These are phyloP conservation scores for Chrysaora quinquecirrha DNA, from an alignment of 30 jellyfish, hydroid and myxozoan genomes.

Conservation along the genomic window DNA sequence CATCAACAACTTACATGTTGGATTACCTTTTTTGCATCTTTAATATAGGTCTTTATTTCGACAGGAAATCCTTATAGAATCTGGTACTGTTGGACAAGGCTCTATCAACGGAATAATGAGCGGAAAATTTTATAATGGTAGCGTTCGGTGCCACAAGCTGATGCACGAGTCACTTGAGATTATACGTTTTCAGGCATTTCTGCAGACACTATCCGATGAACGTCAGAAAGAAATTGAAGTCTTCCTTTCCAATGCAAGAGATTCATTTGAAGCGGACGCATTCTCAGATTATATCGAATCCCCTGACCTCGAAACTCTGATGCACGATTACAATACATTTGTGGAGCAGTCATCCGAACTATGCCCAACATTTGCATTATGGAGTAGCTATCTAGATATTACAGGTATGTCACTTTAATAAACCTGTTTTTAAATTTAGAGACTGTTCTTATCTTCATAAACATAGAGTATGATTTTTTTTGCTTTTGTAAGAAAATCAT, in stretches of 20 bases:
- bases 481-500: too few species aligned
- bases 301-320: slow-evolving; percentile 6
- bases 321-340: not conserved
- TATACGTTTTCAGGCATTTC: slow-evolving; percentile 11
- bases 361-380: slow-evolving; percentile 1
- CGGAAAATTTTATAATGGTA: slow-evolving; percentile 35
- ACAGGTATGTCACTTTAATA: not conserved
- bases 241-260: slow-evolving; percentile 3
- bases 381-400: slow-evolving; percentile 1
- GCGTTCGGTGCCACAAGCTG: slow-evolving; percentile 39
- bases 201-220: slow-evolving; percentile 10
- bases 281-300: not conserved
- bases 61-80: slow-evolving; percentile 17
- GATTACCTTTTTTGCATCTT: not conserved
- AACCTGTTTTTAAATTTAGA: not conserved
- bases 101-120: slow-evolving; percentile 20
- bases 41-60: not conserved
- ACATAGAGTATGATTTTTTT: not conserved
- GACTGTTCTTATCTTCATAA: not conserved
- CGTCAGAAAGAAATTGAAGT: not conserved
- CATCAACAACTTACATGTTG: slow-evolving; percentile 1
- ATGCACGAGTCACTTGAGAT: slow-evolving; percentile 33
- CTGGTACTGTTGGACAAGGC: slow-evolving; percentile 30
- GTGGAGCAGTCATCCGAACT: slow-evolving; percentile 6
- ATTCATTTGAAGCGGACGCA: slow-evolving; percentile 4